phyloP scores from a whole-genome alignment of 2,113 vertebrate species.

The Phainopepla nitens region DNA sequence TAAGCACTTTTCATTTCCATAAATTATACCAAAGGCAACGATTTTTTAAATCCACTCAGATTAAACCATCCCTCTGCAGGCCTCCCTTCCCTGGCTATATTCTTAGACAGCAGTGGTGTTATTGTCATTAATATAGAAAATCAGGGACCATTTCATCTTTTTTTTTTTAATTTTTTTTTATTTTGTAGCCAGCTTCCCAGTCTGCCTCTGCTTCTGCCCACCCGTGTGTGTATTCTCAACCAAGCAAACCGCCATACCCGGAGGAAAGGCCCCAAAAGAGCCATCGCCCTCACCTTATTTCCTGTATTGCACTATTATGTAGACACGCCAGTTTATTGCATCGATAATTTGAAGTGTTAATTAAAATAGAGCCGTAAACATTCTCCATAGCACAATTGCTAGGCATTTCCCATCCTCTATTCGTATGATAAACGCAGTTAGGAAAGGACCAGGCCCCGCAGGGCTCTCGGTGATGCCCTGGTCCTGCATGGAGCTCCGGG shows the following conservation, averaged over 20 bases:
- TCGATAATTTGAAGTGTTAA: slow-evolving; percentile 64
- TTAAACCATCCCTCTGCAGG: slow-evolving; percentile 52
- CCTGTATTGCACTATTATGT: slow-evolving; percentile 35
- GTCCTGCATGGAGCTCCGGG: background rate
- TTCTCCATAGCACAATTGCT: slow-evolving; percentile 51
- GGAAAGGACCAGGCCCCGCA: slow-evolving; percentile 24
- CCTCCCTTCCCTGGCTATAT: slow-evolving; percentile 9
- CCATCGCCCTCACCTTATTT: slow-evolving; percentile 50
- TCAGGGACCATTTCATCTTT: background rate
- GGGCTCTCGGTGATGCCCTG: background rate
- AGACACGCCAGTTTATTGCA: slow-evolving; percentile 48
- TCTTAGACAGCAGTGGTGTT: background rate
- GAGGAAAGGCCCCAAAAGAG: slow-evolving; percentile 28
- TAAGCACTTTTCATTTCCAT: slow-evolving; percentile 70
- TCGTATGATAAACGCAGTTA: slow-evolving; percentile 59
- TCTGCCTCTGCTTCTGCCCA: background rate
- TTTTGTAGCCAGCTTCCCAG: slow-evolving; percentile 4
- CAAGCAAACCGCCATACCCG: background rate
- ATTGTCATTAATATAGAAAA: background rate
- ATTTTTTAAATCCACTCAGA: slow-evolving; percentile 63
- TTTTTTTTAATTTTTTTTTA: background rate
- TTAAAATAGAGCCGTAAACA: slow-evolving; percentile 74
- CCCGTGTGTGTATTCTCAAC: background rate
- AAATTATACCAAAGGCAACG: slow-evolving; percentile 67
- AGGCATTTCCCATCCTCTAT: slow-evolving; percentile 59